Conservation (phyloP, 2,113 vertebrate genomes). For the Zonotrichia leucophrys region DNA sequence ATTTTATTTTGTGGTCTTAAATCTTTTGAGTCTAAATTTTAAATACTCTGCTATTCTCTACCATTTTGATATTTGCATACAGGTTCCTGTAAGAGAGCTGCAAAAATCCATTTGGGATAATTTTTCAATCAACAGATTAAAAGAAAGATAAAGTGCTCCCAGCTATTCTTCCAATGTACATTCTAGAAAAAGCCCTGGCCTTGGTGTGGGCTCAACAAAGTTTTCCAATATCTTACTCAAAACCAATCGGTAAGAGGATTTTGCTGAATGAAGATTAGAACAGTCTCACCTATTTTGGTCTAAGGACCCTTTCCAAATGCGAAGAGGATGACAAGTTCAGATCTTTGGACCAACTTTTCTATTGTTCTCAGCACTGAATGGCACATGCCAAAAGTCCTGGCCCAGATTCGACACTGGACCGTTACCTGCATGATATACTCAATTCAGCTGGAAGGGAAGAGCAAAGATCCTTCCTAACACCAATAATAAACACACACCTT, state of each 20-base stretch:
- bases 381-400: not conserved
- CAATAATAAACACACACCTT: not conserved
- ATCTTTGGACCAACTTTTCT: not conserved
- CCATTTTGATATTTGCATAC: not conserved
- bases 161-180: not conserved
- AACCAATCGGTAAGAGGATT: not conserved
- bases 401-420: fast-evolving
- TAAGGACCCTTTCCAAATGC: not conserved
- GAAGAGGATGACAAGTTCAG: too few species aligned
- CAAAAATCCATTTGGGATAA: not conserved
- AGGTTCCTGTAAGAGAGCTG: not conserved
- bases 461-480: not conserved
- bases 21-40: not conserved
- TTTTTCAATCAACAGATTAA: not conserved
- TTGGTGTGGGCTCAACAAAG: not conserved
- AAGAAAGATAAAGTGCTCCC: not conserved
- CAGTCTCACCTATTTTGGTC: not conserved
- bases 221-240: not conserved
- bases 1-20: not conserved
- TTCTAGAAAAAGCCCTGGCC: not conserved
- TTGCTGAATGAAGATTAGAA: not conserved
- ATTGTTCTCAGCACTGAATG: not conserved
- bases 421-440: not conserved
- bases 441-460: not conserved
- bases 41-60: not conserved